Evolutionary conservation across 64 coral and sea anemone species (phyloP).

Genomic region (Stylophora pistillata): DNA sequence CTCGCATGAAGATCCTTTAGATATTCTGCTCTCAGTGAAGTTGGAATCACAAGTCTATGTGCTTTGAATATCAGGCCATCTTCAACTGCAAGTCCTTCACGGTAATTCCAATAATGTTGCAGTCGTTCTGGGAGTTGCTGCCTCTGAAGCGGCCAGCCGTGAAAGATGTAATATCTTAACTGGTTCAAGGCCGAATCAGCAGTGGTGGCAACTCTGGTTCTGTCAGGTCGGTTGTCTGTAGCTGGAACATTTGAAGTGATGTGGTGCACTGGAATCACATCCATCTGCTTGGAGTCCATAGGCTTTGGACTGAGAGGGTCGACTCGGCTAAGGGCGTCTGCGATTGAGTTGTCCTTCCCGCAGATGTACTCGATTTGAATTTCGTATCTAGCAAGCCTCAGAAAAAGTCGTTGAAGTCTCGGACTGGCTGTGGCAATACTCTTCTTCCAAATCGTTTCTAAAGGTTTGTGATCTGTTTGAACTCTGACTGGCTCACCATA

Average conservation of each 20-base stretch:
- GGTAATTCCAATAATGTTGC: constrained; percentile 66
- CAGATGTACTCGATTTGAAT: constrained; percentile 38
- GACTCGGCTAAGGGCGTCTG: constrained; percentile 47
- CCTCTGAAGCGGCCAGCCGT: constrained; percentile 51
- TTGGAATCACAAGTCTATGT: constrained; percentile 34
- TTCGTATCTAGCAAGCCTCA: constrained; percentile 1
- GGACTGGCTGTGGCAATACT: neutral
- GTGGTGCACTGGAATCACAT: constrained; percentile 34
- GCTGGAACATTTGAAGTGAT: constrained; percentile 54
- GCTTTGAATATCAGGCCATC: constrained; percentile 50
- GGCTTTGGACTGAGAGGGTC: constrained; percentile 11
- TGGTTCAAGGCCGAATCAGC: constrained; percentile 6
- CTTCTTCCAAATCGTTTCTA: constrained; percentile 6
- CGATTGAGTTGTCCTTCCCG: constrained; percentile 60
- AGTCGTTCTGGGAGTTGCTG: constrained; percentile 33
- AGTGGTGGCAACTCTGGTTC: constrained; percentile 45
- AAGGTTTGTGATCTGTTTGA: constrained; percentile 8
- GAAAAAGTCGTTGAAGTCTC: constrained; percentile 9
- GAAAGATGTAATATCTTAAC: constrained; percentile 29
- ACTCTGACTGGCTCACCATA: constrained; percentile 23
- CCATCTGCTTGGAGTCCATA: constrained; percentile 16
- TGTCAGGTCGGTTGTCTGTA: constrained; percentile 24
- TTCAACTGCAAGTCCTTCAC: constrained; percentile 51
- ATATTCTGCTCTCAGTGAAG: constrained; percentile 12
- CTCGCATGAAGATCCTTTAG: constrained; percentile 41